A percentile compares a stretch with the other conserved stretches of the same genome.
phyloP scores from a whole-genome alignment of 1,140 invertebrate genomes.

The Musca vetustissima region DNA sequence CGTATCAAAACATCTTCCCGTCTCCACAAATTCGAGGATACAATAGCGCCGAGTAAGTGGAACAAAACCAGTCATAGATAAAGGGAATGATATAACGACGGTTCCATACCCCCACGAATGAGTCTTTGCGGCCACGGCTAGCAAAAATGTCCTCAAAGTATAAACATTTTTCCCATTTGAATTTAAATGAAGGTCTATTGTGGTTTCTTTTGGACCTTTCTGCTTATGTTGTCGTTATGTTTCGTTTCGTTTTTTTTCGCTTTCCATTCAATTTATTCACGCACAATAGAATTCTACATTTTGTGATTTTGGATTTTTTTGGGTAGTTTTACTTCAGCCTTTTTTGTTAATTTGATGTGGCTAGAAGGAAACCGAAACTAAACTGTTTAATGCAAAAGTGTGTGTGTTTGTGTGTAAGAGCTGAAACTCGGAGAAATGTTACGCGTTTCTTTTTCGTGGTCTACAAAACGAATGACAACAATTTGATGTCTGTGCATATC shows the following conservation, averaged over 20 bases:
- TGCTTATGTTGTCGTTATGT: too few relatives aligned
- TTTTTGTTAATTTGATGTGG: not conserved
- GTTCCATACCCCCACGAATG: too few relatives aligned
- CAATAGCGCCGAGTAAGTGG: too few relatives aligned
- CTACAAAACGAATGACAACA: slow-evolving; percentile 7
- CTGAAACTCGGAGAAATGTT: not conserved
- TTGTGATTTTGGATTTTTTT: slow-evolving; percentile 7
- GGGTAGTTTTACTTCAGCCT: not conserved
- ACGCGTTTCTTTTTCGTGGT: not conserved
- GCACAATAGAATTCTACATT: slow-evolving; percentile 22
- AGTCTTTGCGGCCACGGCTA: too few relatives aligned
- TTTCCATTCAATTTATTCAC: slow-evolving; percentile 10
- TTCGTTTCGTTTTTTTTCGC: too few relatives aligned
- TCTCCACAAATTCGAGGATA: too few relatives aligned
- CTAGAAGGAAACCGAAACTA: not conserved
- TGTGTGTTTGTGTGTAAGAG: not conserved
- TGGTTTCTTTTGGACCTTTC: slow-evolving; percentile 7
- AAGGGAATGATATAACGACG: too few relatives aligned
- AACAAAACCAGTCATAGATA: too few relatives aligned
- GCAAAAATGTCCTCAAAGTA: too few relatives aligned
- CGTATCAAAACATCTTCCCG: not conserved
- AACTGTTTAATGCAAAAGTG: not conserved
- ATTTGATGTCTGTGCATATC: not conserved
- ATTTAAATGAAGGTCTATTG: slow-evolving; percentile 24
- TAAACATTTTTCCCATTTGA: slow-evolving; percentile 9